Conservation (phyloP, 2,888 invertebrate genomes). For the Apodemia zela region DNA sequence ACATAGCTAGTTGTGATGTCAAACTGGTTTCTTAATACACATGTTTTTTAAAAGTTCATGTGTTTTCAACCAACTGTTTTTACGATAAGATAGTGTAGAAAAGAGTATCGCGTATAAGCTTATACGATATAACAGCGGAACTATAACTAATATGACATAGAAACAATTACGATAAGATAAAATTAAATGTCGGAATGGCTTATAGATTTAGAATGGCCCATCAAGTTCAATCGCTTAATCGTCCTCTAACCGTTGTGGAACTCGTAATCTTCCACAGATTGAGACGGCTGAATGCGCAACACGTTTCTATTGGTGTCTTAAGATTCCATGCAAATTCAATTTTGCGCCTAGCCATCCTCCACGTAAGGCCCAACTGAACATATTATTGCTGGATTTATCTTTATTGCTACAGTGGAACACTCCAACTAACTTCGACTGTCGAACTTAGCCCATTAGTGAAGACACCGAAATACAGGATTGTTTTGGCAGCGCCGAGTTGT, state of each 20-base stretch:
- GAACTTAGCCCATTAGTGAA: constrained; percentile 79
- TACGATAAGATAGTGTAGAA: neutral
- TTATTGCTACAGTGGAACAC: constrained; percentile 78
- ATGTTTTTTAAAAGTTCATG: too few relatives aligned
- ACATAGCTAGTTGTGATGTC: too few relatives aligned
- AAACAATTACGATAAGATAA: constrained; percentile 24
- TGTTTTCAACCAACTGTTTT: neutral
- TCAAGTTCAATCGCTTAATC: constrained; percentile 54
- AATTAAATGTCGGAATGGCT: constrained; percentile 26
- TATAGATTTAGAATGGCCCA: constrained; percentile 38
- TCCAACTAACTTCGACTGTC: constrained; percentile 79
- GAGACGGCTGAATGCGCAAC: constrained; percentile 52
- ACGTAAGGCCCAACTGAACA: constrained; percentile 77
- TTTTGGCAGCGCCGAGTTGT: constrained; percentile 76
- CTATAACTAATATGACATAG: constrained; percentile 15
- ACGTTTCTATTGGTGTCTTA: constrained; percentile 70
- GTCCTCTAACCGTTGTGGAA: constrained; percentile 55
- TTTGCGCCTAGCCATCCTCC: constrained; percentile 73
- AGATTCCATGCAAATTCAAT: constrained; percentile 80
- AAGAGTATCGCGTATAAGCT: neutral
- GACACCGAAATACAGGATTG: constrained; percentile 79
- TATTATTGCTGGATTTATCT: constrained; percentile 81
- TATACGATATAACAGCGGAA: neutral
- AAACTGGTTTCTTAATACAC: too few relatives aligned
- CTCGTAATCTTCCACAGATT: constrained; percentile 64